phyloP scores from a whole-genome alignment of 2,888 invertebrate species.

The Hartigia nigra region DNA sequence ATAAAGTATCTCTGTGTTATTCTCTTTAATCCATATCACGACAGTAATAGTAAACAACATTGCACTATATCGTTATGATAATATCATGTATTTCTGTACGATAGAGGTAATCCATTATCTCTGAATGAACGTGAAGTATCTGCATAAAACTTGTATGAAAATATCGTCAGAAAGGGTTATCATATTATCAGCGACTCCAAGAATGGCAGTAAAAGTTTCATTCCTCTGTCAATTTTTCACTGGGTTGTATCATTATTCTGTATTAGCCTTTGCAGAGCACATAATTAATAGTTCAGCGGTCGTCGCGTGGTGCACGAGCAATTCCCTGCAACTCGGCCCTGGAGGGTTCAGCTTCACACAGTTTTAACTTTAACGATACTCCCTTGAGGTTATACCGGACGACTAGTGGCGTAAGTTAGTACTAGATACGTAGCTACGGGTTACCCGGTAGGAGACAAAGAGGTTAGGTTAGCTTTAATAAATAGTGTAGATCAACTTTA shows the following conservation, averaged over 20 bases:
- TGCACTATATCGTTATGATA: not conserved
- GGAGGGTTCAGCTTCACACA: not conserved
- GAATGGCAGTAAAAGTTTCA: not conserved
- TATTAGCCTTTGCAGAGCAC: not conserved
- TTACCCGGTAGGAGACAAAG: not conserved
- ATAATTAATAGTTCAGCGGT: not conserved
- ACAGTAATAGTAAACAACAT: not conserved
- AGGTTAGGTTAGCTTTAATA: not conserved
- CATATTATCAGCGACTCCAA: not conserved
- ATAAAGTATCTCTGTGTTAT: not conserved
- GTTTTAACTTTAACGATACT: slow-evolving; percentile 6
- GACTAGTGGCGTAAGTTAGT: not conserved
- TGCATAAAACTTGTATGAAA: not conserved
- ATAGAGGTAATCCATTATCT: not conserved
- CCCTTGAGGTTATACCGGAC: slow-evolving; percentile 5
- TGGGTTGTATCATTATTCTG: not conserved
- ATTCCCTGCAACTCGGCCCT: not conserved
- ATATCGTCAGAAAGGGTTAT: not conserved
- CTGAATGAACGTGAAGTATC: not conserved
- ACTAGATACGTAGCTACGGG: not conserved
- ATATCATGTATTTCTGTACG: not conserved
- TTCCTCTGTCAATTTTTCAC: not conserved
- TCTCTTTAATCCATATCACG: not conserved
- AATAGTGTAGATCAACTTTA: not conserved
- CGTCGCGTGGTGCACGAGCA: not conserved